Percentiles rank a stretch among this genome's conserved stretches.
phyloP scores from a whole-genome alignment of 1,140 invertebrate species.

The Drosophila malerkotliana region DNA sequence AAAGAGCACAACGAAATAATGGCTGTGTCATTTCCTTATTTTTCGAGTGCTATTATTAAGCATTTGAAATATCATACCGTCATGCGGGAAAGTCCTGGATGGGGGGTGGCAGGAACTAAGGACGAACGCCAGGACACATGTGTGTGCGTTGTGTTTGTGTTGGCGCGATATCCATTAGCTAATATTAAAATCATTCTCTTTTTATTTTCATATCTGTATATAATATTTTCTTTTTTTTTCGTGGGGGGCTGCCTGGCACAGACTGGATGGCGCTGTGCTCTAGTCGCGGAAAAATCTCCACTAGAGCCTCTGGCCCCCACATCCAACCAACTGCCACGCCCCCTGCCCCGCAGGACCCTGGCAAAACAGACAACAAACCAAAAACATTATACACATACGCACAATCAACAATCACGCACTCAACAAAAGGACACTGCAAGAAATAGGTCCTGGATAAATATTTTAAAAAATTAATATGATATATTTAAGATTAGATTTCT shows the following conservation, averaged over 20 bases:
- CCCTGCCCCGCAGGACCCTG: slow-evolving; percentile 20
- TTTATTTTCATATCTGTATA: slow-evolving; percentile 23
- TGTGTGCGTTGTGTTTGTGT: slow-evolving; percentile 27
- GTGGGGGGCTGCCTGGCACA: slow-evolving; percentile 21
- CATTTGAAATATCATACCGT: slow-evolving; percentile 81
- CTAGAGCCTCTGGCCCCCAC: neutral
- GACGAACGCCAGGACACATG: slow-evolving; percentile 32
- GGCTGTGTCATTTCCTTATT: slow-evolving; percentile 72
- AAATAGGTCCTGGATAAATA: neutral
- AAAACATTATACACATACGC: slow-evolving; percentile 31
- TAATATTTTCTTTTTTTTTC: slow-evolving; percentile 17
- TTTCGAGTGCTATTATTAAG: slow-evolving; percentile 80
- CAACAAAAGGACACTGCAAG: slow-evolving; percentile 12
- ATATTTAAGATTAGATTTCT: no score
- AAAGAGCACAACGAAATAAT: slow-evolving; percentile 43
- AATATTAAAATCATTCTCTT: slow-evolving; percentile 80
- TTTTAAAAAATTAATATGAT: no score
- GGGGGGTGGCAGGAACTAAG: slow-evolving; percentile 4
- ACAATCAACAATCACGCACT: slow-evolving; percentile 69
- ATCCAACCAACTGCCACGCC: slow-evolving; percentile 5
- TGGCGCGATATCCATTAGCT: slow-evolving; percentile 77
- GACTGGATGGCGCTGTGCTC: slow-evolving; percentile 67
- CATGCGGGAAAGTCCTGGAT: slow-evolving; percentile 57
- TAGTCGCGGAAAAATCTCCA: slow-evolving; percentile 23
- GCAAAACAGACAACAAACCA: slow-evolving; percentile 41